Evolutionary conservation across 2,888 invertebrate species (phyloP), one percentile per base, ranked within the genome.

Genomic region (Hyposoter didymator): DNA sequence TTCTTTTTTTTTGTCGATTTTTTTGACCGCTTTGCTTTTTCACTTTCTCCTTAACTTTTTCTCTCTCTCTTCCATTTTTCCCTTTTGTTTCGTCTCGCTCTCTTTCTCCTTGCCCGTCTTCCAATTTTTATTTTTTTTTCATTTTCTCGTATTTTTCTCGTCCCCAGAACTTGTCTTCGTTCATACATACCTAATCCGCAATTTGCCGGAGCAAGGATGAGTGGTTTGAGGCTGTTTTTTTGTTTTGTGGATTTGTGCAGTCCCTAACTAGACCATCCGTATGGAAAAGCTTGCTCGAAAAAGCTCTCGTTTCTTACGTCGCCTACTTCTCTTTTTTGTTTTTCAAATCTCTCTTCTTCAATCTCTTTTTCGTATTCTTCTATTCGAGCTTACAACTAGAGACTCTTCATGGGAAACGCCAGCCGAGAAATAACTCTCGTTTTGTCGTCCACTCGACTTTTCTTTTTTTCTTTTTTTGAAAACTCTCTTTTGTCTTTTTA

Each of bases 181-280:
- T 66, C 81, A 69, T 74, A 67, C 67, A 67, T 22, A 39, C 55
- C 79, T 52, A 76, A 59, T 83, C 72, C 72, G 62, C 83, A 83
- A 85, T 79, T 82, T 85, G 66, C 59, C 72, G n/a, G 78, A 81
- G 73, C 74, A 69, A 74, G 81, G 66, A 74, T 81, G 69, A 84
- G 86, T 84, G 81, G 76, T 70, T 78, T 55, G 73, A 73, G 72
- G 72, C 70, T 82, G n/a, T 80, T 28, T 59, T 80, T 43, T 59
- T 35, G 3, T 43, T 55, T 74, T 28, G 28, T 39, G 59, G 82
- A 78, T 82, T 75, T 84, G 67, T 82, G 32, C 78, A 84, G 76
- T 76, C 72, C 52, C 81, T 82, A 81, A 81, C 84, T 84, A 84
- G 86, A 81, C 67, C 78, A 78, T 78, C 75, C 78, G 74, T 78